Base-by-base conservation (phyloP, 1,140 invertebrate genomes). In the Zaprionus nigranus region DNA sequence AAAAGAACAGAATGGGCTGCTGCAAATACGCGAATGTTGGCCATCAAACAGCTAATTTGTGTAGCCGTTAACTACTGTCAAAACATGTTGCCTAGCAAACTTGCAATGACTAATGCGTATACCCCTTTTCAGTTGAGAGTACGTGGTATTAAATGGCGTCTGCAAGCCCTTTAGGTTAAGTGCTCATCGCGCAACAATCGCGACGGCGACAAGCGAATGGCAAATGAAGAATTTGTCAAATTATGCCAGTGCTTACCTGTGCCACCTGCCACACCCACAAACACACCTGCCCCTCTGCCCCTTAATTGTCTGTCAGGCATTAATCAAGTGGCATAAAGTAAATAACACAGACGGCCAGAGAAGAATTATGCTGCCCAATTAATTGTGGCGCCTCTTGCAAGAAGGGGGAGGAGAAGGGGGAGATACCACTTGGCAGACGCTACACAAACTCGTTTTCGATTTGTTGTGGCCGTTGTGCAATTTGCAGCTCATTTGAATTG, bases 401-500 rank as follows among this genome's bases (percentile, higher is more conserved):
- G 36, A 30, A 51, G 22, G 24, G 12, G 28, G 15, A 34, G 13
- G 43, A 51, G 34, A n/a, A n/a, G n/a, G n/a, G n/a, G n/a, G n/a
- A n/a, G 3, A 74, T 40, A 24, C 30, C 30, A 34, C 30, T 34
- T 34, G 20, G 5, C 26, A 20, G 22, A 26, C 34, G 30, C 26
- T 4, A 28, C 60, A 51, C 20, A 12, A 11, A 53, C 28, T 51
- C 49, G 28, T 38, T 17, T 46, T 46, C 40, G 40, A 67, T 34
- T 51, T n/a, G 57, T 36, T 54, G 17, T 38, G 30, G 34, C 9
- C 36, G 60, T 61, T 66, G 80, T 69, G 84, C 84, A 84, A 87
- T 87, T 83, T 73, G 70, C 84, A 88, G 81, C 84, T 88, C 80
- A 83, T 87, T 87, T 81, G 71, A 83, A 83, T 88, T 87, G 84